Evolutionary conservation across 2,888 invertebrate genomes (phyloP).

Genomic region (Tinea pellionella): DNA sequence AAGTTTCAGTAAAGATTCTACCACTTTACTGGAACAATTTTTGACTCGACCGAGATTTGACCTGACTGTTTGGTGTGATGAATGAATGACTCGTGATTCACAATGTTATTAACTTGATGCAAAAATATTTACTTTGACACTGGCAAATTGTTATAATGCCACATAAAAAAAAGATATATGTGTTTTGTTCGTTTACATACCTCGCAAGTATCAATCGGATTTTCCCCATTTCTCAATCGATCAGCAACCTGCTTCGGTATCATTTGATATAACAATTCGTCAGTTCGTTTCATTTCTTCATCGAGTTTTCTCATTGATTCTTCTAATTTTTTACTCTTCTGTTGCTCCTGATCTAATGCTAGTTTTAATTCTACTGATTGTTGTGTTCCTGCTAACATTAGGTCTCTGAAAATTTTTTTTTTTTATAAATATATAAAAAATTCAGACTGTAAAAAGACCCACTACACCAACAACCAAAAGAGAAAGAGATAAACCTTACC

Average conservation of each 20-base stretch:
- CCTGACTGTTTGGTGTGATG: too few relatives aligned
- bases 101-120: too few relatives aligned
- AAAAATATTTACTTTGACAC: too few relatives aligned
- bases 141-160: too few relatives aligned
- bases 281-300: constrained; percentile 95
- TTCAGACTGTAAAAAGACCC: not conserved
- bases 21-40: too few relatives aligned
- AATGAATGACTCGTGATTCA: too few relatives aligned
- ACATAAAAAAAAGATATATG: too few relatives aligned
- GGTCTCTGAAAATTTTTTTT: constrained; percentile 77
- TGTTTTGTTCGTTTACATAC: constrained; percentile 50
- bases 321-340: constrained; percentile 95
- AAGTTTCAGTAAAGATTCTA: too few relatives aligned
- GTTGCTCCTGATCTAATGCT: constrained; percentile 95
- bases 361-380: constrained; percentile 96
- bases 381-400: constrained; percentile 96
- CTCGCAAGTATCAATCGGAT: constrained; percentile 96
- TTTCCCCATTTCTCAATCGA: constrained; percentile 91
- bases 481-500: too few relatives aligned
- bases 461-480: too few relatives aligned
- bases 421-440: too few relatives aligned
- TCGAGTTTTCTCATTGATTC: constrained; percentile 97
- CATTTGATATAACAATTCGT: constrained; percentile 97
- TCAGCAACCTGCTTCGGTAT: constrained; percentile 98
- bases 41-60: too few relatives aligned